Conservation (phyloP, 2,113 vertebrate species). For the Ailuropoda melanoleuca region DNA sequence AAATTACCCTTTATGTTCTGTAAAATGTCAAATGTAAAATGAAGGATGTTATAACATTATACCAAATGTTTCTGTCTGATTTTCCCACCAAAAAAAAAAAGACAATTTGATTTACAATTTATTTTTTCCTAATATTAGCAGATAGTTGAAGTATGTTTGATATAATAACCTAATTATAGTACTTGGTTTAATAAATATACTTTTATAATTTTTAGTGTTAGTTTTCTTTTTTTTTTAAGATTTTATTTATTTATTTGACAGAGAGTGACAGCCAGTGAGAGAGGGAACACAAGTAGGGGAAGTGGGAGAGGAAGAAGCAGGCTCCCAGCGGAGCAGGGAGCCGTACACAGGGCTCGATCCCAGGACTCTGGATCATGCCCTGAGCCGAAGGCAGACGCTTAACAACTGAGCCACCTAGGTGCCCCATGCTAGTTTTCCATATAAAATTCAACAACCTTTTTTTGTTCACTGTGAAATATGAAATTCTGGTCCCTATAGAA, state of each 20-base stretch:
- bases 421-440: not conserved
- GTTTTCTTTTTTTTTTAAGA: too few relatives aligned
- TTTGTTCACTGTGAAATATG: not conserved
- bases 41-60: not conserved
- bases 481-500: not conserved
- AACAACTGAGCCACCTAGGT: too few relatives aligned
- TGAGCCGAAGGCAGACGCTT: too few relatives aligned
- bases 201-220: not conserved
- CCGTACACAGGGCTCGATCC: too few relatives aligned
- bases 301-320: too few relatives aligned
- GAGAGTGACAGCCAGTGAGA: too few relatives aligned
- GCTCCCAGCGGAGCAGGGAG: too few relatives aligned
- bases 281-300: too few relatives aligned
- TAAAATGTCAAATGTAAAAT: not conserved
- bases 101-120: not conserved
- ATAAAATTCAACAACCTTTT: not conserved
- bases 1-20: not conserved
- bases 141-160: not conserved
- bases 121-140: not conserved
- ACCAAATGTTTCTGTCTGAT: not conserved
- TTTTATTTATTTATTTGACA: too few relatives aligned
- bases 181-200: not conserved
- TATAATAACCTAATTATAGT: constrained; percentile 32
- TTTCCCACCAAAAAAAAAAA: not conserved
- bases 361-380: too few relatives aligned